Base-by-base conservation (phyloP, 2,797 vertebrate species). In the Poecilia gillii region DNA sequence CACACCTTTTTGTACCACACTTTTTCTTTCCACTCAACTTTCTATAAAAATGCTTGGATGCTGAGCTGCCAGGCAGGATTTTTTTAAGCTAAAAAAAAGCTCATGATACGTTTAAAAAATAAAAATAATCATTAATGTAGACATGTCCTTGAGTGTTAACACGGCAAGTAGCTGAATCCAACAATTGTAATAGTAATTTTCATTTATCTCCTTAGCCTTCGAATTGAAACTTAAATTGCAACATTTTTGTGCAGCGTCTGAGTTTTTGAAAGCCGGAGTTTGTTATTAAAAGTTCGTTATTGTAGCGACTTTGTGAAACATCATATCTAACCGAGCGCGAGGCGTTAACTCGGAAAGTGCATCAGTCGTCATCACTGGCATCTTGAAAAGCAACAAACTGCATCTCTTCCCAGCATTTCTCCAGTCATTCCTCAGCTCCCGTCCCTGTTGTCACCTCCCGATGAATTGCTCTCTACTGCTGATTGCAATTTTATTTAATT, bases 251-350 rank as follows among this genome's bases (percentile, higher is more conserved):
- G 64, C 7, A 41, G 13, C 7, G 36, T 39, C 36, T 1, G 28
- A 33, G 71, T 72, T 73, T 51, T 51, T 20, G n/a, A 23, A 73
- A 49, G 72, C 18, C 72, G 39, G 23, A 39, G 47, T 73, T 73
- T 8, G 13, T 20, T 51, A 36, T 39, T 73, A 39, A 73, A 53
- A 39, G 20, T 20, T 53, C 5, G 46, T 46, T 8, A 7, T 7
- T 55, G 20, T 53, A 53, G 20, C 31, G 12, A 36, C 36, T 53
- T 73, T 53, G 39, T 25, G 12, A 73, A 73, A 55, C 36, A 73
- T 20, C 9, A 39, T 73, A 23, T 53, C 49, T 53, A 33, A n/a
- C 23, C 4, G 23, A 43, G 39, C 66, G n/a, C 20, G 25, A 70
- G 41, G 36, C 12, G 66, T 1, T 70, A 41, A 41, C 39, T 64